Base-by-base conservation (phyloP, 2,797 vertebrate genomes). In the Leptodactylus fallax region DNA sequence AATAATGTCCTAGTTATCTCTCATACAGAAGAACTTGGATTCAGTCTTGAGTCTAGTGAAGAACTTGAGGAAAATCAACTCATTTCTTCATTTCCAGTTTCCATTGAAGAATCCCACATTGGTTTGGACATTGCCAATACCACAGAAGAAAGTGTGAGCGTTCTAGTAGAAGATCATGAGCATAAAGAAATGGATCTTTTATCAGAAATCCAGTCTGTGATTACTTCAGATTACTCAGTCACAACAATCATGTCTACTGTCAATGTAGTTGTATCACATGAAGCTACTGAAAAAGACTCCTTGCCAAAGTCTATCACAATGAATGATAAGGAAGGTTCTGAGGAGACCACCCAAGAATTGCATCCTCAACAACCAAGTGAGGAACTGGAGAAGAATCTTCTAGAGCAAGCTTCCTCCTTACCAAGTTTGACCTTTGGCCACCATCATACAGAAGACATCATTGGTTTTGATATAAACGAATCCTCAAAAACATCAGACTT, bases 121-220 rank as follows among this genome's bases (percentile, higher is more conserved):
- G 21, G 45, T 74, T 45, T 51, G 10, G 71, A 21, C 16, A 49
- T 74, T 74, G 71, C n/a, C 19, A 49, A n/a, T 49, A 49, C 9
- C 49, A 1, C 21, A 21, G 45, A 47, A 47, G 36, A 47, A 72
- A 72, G 27, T 71, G 14, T 45, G 2, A 45, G 8, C 19, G 67
- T 45, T 8, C 67, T 45, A 71, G 27, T 72, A 21, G 36, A 47
- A 19, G 45, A 72, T 72, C 1, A 74, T 17, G 14, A 71, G 12
- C 16, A 25, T 2, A 9, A 45, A 71, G 23, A 19, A 17, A 79
- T 56, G 9, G 76, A 86, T 23, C 10, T 55, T 14, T 17, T 55
- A 65, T 51, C 11, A 17, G 77, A 86, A 47, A n/a, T 58, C 9
- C 78, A 49, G 7, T 87, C 85, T 49, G n/a, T n/a, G 16, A 58